Percentiles rank a stretch among this genome's conserved stretches.
phyloP scores from a whole-genome alignment of 2,888 invertebrate species.

The Camptogramma bilineatum region DNA sequence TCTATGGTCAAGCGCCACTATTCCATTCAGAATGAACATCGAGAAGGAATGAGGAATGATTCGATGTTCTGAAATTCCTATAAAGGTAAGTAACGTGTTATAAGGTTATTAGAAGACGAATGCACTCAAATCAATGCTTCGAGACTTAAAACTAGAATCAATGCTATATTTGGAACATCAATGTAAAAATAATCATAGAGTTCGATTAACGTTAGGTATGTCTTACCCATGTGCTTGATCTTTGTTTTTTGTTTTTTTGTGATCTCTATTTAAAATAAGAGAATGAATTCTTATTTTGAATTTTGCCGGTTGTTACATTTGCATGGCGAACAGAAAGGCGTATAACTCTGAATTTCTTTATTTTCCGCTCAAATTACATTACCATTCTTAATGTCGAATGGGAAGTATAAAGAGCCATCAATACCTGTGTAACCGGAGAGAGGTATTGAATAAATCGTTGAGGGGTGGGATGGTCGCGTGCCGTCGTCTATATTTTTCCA shows the following conservation, averaged over 20 bases:
- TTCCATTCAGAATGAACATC: conserved; percentile 55
- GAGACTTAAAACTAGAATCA: too few relatives aligned
- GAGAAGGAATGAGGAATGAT: conserved; percentile 2
- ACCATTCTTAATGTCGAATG: conserved; percentile 30
- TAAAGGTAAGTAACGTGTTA: not conserved
- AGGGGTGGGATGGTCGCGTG: conserved; percentile 44
- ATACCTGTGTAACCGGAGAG: conserved; percentile 61
- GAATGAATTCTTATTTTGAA: not conserved
- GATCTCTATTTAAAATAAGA: not conserved
- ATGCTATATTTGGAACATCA: too few relatives aligned
- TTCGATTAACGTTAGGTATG: too few relatives aligned
- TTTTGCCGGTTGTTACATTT: not conserved
- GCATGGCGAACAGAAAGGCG: conserved; percentile 7
- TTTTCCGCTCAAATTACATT: conserved; percentile 34
- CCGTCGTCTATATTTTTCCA: conserved; percentile 37
- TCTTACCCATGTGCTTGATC: too few relatives aligned
- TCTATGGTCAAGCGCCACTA: conserved; percentile 62
- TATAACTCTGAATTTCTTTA: conserved; percentile 19
- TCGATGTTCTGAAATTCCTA: not conserved
- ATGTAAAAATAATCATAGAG: too few relatives aligned
- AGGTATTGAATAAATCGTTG: conserved; percentile 75
- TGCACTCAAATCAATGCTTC: too few relatives aligned
- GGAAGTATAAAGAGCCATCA: conserved; percentile 57
- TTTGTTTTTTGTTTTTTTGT: not conserved
- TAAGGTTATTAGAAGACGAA: too few relatives aligned